Percentiles rank a stretch among this genome's conserved stretches.
phyloP scores from a whole-genome alignment of 1,140 invertebrate genomes.

The Himalopsyche phryganea region DNA sequence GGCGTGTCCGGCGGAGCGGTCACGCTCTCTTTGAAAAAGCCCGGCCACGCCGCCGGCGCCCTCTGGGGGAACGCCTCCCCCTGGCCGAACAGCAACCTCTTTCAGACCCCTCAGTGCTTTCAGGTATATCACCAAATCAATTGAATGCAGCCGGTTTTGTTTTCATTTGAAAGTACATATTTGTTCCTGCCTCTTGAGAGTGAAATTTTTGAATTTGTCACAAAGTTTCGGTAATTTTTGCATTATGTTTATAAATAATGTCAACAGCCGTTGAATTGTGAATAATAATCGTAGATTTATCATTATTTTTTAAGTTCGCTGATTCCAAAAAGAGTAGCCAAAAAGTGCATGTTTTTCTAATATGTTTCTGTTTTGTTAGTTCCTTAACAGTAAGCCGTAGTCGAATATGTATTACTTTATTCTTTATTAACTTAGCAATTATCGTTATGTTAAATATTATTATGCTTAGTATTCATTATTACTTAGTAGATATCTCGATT shows the following conservation, averaged over 20 bases:
- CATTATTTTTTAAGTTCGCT: neutral
- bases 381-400: constrained; percentile 10
- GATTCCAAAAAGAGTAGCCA: constrained; percentile 25
- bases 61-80: constrained; percentile 43
- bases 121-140: constrained; percentile 57
- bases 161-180: neutral
- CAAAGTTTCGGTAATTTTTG: neutral
- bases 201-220: neutral
- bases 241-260: neutral
- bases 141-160: constrained; percentile 35
- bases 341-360: constrained; percentile 28
- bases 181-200: constrained; percentile 14
- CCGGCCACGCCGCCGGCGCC: constrained; percentile 34
- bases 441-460: neutral
- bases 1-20: constrained; percentile 34
- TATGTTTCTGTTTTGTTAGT: constrained; percentile 12
- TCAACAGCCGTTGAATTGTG: neutral
- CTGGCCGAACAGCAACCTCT: constrained; percentile 44
- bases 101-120: constrained; percentile 51
- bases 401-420: too few relatives aligned
- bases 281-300: neutral
- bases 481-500: neutral
- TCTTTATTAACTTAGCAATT: neutral
- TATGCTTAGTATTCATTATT: neutral
- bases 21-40: constrained; percentile 24